Evolutionary conservation across 2,797 vertebrate genomes (phyloP), one percentile per base, ranked within the genome.

Genomic region (Adrianichthys oophorus): DNA sequence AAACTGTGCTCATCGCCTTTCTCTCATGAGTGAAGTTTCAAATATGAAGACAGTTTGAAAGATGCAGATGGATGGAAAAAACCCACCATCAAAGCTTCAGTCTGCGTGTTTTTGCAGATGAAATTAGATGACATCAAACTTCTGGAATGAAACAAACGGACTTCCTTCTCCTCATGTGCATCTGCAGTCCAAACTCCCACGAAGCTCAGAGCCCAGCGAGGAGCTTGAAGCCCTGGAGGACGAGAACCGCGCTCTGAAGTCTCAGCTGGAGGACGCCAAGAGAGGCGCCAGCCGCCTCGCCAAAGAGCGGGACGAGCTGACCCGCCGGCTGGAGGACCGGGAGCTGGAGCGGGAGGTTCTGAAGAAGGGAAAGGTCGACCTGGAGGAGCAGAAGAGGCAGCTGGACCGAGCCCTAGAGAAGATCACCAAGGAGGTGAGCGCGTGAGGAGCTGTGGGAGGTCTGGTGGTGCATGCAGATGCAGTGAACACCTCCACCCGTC

Each of bases 301-400:
- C 0, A 93, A 95, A 82, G 96, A 97, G 84, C 91, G 91, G 16
- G 94, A 93, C 2, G 94, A 93, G 13, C 83, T 98, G 68, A 84
- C 15, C 45, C 70, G 57, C 0, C 89, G 93, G 5, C 82, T 92
- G 37, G 95, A 96, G 68, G 96, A 98, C 16, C 89, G 94, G 52
- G 91, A 92, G 50, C 86, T 85, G 74, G 95, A 98, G 87, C 92
- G 94, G 50, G 97, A 98, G 59, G 84, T 61, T 0, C 87, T 98
- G 29, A 90, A 88, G 55, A 79, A 90, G 0, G 80, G 92, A 67
- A 98, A 95, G 87, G 84, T 41, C 0, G 94, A 98, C 65, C 86
- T 98, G 76, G 95, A 98, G 78, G 96, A 98, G 68, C 94, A 98
- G 87, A 98, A 96, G 72, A 89, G 93, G 24, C 81, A 96, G 62